These are phyloP conservation scores for Acrocephalus scirpaceus DNA, from an alignment of 2,797 vertebrate genomes.

Conservation along the genomic window DNA sequence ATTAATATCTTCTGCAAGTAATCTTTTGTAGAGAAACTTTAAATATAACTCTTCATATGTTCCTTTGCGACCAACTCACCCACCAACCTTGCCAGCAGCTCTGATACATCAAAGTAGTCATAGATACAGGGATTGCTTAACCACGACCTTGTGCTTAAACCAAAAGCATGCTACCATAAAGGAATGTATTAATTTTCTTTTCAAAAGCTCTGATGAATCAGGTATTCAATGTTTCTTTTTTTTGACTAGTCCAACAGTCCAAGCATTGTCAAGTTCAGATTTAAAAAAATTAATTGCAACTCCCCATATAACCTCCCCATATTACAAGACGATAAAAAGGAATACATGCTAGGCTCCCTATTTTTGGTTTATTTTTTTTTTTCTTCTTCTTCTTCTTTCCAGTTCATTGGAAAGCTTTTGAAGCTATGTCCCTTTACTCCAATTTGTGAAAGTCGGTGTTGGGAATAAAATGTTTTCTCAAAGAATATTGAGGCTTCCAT, in stretches of 20 bases:
- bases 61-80: not conserved
- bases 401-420: not conserved
- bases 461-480: not conserved
- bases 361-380: not conserved
- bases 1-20: not conserved
- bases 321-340: not conserved
- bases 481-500: not conserved
- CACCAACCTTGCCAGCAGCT: not conserved
- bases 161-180: not conserved
- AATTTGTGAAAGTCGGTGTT: not conserved
- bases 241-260: not conserved
- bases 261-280: not conserved
- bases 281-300: not conserved
- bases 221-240: not conserved
- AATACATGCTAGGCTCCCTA: not conserved
- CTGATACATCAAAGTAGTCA: not conserved
- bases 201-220: not conserved
- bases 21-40: not conserved
- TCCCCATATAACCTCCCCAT: not conserved
- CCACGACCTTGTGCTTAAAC: not conserved
- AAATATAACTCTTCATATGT: not conserved
- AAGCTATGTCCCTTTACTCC: not conserved
- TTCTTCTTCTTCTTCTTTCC: not conserved
- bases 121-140: not conserved
- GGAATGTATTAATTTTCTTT: not conserved